phyloP scores from a whole-genome alignment of 1,140 invertebrate species.

The Trachymyrmex cornetzi region DNA sequence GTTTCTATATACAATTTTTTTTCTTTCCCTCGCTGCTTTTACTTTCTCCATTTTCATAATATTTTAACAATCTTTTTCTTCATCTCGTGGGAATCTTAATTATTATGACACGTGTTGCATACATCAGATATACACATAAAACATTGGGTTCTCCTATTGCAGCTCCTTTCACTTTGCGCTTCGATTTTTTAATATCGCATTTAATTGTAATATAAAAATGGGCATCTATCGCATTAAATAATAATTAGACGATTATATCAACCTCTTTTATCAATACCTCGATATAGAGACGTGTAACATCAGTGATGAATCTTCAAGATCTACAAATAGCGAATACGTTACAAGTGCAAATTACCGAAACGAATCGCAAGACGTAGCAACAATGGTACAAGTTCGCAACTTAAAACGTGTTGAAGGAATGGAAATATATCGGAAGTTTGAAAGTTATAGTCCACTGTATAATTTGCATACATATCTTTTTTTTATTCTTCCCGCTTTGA shows the following conservation, averaged over 20 bases:
- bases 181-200: conserved; percentile 1
- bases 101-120: conserved; percentile 58
- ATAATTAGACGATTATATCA: conserved; percentile 48
- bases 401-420: conserved; percentile 39
- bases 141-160: conserved; percentile 35
- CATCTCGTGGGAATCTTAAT: conserved; percentile 46
- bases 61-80: conserved; percentile 58
- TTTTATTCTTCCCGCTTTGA: not conserved
- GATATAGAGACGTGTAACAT: conserved; percentile 46
- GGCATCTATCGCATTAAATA: conserved; percentile 43
- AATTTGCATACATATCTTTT: not conserved
- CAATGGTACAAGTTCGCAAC: conserved; percentile 13
- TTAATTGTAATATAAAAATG: conserved; percentile 47
- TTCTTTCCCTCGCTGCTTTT: conserved; percentile 67
- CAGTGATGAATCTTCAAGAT: conserved; percentile 21
- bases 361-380: not conserved
- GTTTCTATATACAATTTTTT: conserved; percentile 80
- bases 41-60: conserved; percentile 57
- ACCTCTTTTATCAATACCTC: conserved; percentile 15
- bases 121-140: conserved; percentile 59
- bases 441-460: conserved; percentile 7
- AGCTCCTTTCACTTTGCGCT: conserved; percentile 31
- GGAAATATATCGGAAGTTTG: conserved; percentile 18
- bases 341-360: conserved; percentile 36
- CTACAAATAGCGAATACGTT: conserved; percentile 36